Evolutionary conservation across 1,140 invertebrate genomes (phyloP), one percentile per base, ranked within the genome.

Genomic region (Antheraea mylitta): DNA sequence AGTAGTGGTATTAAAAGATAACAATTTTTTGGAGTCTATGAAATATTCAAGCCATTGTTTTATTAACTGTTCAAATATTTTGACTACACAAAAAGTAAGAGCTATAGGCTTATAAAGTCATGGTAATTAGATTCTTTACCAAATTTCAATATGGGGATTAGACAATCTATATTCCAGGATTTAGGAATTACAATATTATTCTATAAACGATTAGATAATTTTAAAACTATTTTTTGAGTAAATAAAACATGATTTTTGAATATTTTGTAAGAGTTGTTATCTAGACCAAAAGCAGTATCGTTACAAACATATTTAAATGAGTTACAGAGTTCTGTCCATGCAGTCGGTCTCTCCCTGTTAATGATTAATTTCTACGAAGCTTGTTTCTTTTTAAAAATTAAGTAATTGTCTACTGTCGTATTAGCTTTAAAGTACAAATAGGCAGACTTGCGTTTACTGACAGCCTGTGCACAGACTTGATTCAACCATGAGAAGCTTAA

Each of bases 31-130:
- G 18, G 37, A 37, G 69, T 76, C 74, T 16, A 75, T 30, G 66
- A 64, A 75, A 66, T 68, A 73, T 59, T 75, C 70, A 18, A 73
- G 37, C 38, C 70, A 0, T 58, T 75, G 74, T 63, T 74, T 75
- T 68, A 75, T n/a, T 18, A 75, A 38, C 59, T 72, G 70, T n/a
- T 68, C 74, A 67, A 76, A 73, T 59, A 71, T 67, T 71, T 76
- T 73, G 18, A 66, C 74, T 22, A 67, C 62, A 67, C 74, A 76
- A 18, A 71, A 73, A 18, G 67, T 69, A 16, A 74, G 30, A 42
- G 70, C 58, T 37, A 75, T 69, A 16, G 70, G 66, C 19, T 65
- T 45, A 64, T 75, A 72, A 68, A 75, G 48, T 72, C 64, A 36
- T 63, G 61, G 37, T 36, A n/a, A n/a, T n/a, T 63, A 9, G 16